Conservation (phyloP, 2,113 vertebrate species). For the Myotis lucifugus region DNA sequence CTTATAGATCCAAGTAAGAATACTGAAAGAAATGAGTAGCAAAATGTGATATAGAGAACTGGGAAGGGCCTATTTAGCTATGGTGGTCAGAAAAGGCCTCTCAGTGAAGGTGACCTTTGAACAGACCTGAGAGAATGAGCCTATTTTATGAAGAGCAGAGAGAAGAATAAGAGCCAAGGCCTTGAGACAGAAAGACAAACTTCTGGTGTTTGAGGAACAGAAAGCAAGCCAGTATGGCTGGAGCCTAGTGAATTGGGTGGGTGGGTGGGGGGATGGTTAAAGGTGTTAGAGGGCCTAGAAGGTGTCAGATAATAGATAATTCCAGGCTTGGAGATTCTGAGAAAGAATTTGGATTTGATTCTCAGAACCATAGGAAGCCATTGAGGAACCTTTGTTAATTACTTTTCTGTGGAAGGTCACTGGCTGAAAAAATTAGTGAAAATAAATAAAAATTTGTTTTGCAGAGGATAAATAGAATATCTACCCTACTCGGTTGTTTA, state of each 20-base stretch:
- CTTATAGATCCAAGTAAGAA: background rate
- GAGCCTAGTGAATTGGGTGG: background rate
- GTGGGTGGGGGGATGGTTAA: background rate
- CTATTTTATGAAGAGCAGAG: background rate
- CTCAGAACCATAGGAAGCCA: background rate
- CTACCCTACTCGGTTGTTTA: background rate
- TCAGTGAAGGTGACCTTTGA: conserved; percentile 24
- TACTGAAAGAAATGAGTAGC: conserved; percentile 2
- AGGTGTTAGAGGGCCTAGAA: background rate
- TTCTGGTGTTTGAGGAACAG: background rate
- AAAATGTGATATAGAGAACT: background rate
- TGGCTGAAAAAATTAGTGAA: background rate
- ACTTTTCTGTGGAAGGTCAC: conserved; percentile 20
- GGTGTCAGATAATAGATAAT: conserved; percentile 19
- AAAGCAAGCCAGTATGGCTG: conserved; percentile 12
- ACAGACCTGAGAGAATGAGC: background rate
- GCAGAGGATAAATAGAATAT: conserved; percentile 14
- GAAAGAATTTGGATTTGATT: conserved; percentile 50
- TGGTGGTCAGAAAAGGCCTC: background rate
- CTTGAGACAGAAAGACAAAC: background rate
- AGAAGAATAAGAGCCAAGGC: background rate
- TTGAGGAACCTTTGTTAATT: conserved; percentile 6
- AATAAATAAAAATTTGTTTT: conserved; percentile 29
- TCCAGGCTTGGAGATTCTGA: background rate
- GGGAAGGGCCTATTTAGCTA: conserved; percentile 10